These are phyloP conservation scores for Steromphala cineraria DNA, from an alignment of 2,888 invertebrate species.

Conservation along the genomic window DNA sequence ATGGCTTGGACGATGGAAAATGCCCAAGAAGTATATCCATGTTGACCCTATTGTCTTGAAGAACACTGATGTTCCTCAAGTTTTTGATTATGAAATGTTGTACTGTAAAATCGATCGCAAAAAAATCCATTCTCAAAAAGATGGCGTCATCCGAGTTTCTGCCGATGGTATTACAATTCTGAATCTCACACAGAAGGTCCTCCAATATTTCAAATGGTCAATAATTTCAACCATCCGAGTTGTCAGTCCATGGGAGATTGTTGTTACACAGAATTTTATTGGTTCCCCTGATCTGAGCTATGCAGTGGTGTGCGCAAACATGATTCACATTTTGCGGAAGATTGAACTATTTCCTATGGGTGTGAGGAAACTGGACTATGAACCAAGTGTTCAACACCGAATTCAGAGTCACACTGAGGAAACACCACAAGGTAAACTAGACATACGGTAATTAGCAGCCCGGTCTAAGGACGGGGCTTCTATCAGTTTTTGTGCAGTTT, in stretches of 20 bases:
- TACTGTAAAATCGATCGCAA: constrained; percentile 3
- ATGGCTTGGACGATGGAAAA: constrained; percentile 20
- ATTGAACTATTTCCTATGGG: constrained; percentile 7
- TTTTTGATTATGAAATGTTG: constrained; percentile 19
- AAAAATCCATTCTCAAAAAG: neutral
- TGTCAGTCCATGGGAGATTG: constrained; percentile 54
- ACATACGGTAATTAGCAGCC: too few relatives aligned
- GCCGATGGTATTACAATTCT: constrained; percentile 29
- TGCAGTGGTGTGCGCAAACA: constrained; percentile 45
- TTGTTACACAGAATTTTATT: constrained; percentile 47
- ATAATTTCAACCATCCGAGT: constrained; percentile 55
- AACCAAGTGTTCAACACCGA: neutral
- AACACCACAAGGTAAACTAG: neutral
- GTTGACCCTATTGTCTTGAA: constrained; percentile 14
- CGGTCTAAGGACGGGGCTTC: too few relatives aligned
- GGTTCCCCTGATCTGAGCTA: constrained; percentile 56
- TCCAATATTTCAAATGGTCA: constrained; percentile 48
- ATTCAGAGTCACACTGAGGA: neutral
- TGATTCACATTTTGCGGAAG: constrained; percentile 33
- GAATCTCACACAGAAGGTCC: constrained; percentile 35
- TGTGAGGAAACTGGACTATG: neutral
- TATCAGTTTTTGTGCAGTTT: too few relatives aligned
- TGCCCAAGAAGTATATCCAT: constrained; percentile 11
- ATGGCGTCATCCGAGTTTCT: constrained; percentile 21
- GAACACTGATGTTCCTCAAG: constrained; percentile 9